Conservation (phyloP, 2,113 vertebrate species). For the Prinia subflava region DNA sequence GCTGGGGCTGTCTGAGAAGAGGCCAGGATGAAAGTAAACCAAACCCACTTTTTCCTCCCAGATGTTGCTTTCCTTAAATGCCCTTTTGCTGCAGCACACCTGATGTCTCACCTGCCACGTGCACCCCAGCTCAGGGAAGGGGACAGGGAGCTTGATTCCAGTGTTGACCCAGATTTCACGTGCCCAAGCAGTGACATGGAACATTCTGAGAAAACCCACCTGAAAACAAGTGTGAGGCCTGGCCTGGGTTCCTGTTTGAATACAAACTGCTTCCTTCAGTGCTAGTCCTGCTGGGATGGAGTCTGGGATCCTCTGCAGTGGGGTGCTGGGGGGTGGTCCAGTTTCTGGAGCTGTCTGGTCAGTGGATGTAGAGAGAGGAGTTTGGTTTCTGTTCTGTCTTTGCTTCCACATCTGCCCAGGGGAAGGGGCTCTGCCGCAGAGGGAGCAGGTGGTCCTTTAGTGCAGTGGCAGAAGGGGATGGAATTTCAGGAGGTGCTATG, state of each 20-base stretch:
- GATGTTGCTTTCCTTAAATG: neutral
- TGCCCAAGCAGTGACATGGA: neutral
- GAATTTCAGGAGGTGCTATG: neutral
- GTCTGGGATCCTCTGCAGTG: neutral
- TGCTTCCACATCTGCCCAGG: neutral
- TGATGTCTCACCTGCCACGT: neutral
- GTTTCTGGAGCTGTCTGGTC: neutral
- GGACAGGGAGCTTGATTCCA: neutral
- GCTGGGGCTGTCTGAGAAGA: neutral
- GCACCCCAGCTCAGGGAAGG: neutral
- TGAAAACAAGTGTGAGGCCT: neutral
- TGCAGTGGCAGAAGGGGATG: neutral
- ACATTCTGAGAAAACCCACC: neutral
- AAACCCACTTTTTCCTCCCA: neutral
- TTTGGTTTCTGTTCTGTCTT: neutral
- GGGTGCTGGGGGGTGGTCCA: neutral
- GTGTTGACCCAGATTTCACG: fast-evolving
- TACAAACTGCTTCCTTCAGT: neutral
- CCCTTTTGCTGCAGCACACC: neutral
- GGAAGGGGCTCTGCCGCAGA: neutral
- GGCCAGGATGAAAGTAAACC: neutral
- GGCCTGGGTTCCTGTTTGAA: neutral
- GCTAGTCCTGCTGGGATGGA: neutral
- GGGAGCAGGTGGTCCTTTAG: neutral
- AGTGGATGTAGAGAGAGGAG: neutral